Base-by-base conservation (phyloP, 2,888 invertebrate genomes). In the Kryphioiulus occultus region DNA sequence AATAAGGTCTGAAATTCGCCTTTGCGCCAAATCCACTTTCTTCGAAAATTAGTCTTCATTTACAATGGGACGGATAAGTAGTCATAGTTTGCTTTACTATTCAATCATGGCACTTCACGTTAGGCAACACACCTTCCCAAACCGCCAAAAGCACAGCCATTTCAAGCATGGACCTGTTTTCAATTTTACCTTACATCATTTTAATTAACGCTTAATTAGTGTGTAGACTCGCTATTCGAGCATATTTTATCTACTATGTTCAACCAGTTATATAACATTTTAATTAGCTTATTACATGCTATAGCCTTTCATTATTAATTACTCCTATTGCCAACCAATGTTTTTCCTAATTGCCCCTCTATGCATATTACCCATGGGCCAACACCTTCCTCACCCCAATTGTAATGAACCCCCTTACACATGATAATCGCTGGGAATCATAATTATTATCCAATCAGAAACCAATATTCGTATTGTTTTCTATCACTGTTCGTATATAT, bases 151-250 rank as follows among this genome's bases (percentile, higher is more conserved):
- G 78, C 78, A 78, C 78, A 78, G 78, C 78, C 78, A 78, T 78
- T 78, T 78, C 78, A 78, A 78, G 78, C 78, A 78, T 78, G 78
- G 78, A 78, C 78, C 78, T 78, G 78, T 78, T 78, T 78, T 78
- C 78, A 78, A 78, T 78, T 78, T 78, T 78, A 78, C 78, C 78
- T 78, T 78, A 78, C 78, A 78, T 68, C 68, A 26, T 78, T 78
- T 78, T 78, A 78, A 78, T 78, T 78, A 78, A 78, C 78, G 78
- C 78, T 78, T 78, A 78, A 30, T 78, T 78, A 78, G 78, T 78
- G 78, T 78, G 78, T 78, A 78, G 78, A 78, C 78, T 78, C 78
- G 78, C 78, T 78, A 78, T 78, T 78, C 78, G 78, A 78, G 78
- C 78, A 78, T 78, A 78, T 78, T 78, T 78, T 78, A 78, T 78